Base-by-base conservation (phyloP, 2,888 invertebrate genomes). In the Helicoverpa assulta region DNA sequence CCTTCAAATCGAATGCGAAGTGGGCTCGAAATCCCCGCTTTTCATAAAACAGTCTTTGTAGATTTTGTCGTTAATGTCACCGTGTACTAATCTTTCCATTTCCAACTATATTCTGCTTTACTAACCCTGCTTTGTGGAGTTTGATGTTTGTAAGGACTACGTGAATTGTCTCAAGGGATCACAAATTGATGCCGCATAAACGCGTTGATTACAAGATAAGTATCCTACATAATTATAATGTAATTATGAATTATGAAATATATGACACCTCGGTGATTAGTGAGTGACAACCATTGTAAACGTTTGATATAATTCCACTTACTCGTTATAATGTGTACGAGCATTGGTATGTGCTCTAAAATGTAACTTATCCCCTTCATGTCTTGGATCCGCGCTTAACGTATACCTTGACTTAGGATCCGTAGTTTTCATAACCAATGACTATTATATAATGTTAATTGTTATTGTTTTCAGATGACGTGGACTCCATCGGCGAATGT, bases 401-500 rank as follows among this genome's bases (percentile, higher is more conserved):
- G 82, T 79, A 73, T 81, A 81, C 81, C 82, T 83, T 80, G 82
- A 78, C 82, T 66, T 78, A 71, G 58, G 75, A 72, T 62, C 59
- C 61, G 65, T 76, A 73, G 59, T 75, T 74, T 53, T 5, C 7
- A 64, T 52, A 10, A 54, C 43, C 56, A 54, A 66, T 26, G 40
- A 68, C 21, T 55, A 26, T 67, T 33, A 53, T 58, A 57, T 62
- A 55, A 67, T 67, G 67, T 63, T 58, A 2, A 50, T 55, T 62
- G n/a, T 70, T 60, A 56, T 60, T 43, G 14, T 75, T 86, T 86
- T 62, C 90, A 92, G 97, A 97, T 91, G 97, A 97, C 83, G 96
- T 97, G 66, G 97, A 97, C 88, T 97, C 97, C 1, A 97, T 97
- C 84, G 97, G 97, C 55, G 97, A 97, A 90, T 97, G 97, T 78